Conservation (phyloP, 2,797 vertebrate species). For the Benthosema pterotum region DNA sequence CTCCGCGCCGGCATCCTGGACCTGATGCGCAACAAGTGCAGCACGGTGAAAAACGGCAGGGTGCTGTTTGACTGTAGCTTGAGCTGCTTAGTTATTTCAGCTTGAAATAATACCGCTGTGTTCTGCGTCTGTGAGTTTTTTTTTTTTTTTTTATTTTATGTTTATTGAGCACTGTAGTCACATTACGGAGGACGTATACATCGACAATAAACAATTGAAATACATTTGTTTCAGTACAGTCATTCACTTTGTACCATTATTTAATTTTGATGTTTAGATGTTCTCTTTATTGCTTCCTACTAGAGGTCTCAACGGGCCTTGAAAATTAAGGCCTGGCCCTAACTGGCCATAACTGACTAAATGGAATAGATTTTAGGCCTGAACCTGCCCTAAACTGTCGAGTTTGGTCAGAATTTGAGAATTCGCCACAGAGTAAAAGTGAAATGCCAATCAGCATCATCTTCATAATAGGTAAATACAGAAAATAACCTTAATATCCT, state of each 20-base stretch:
- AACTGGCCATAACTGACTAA: too few species aligned
- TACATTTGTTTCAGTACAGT: background rate
- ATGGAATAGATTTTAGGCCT: too few species aligned
- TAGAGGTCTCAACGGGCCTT: too few species aligned
- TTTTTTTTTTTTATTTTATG: background rate
- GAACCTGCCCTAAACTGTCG: too few species aligned
- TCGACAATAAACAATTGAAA: background rate
- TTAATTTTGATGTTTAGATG: background rate
- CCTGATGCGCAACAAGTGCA: conserved; percentile 67
- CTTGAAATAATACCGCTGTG: conserved; percentile 28
- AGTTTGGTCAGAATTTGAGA: too few species aligned
- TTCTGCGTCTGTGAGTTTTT: background rate
- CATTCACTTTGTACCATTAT: background rate
- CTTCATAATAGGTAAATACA: too few species aligned
- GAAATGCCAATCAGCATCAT: too few species aligned
- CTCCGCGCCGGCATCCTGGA: conserved; percentile 64
- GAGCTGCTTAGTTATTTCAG: conserved; percentile 60
- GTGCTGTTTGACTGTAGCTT: conserved; percentile 51
- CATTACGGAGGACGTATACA: background rate
- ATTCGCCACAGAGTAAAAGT: too few species aligned
- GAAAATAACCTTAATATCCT: too few species aligned
- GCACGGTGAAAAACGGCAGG: conserved; percentile 60
- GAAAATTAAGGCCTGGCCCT: too few species aligned
- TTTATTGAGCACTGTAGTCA: background rate
- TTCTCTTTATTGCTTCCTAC: background rate